phyloP scores from a whole-genome alignment of 2,797 vertebrate species.

The Natrix natrix region DNA sequence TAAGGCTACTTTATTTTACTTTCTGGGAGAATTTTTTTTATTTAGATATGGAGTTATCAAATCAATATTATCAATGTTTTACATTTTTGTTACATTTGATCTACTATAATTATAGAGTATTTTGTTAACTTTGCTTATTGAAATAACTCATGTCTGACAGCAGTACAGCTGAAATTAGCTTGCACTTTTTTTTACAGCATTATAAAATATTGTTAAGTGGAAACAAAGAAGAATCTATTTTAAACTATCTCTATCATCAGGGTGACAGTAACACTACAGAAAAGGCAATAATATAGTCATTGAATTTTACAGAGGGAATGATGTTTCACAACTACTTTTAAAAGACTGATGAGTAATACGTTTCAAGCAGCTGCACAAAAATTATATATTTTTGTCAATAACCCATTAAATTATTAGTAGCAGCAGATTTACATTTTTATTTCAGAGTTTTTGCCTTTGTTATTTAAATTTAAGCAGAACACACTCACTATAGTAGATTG shows the following conservation, averaged over 20 bases:
- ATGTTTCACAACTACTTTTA: conserved; percentile 19
- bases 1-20: not conserved
- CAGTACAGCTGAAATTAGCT: not conserved
- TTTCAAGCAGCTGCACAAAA: not conserved
- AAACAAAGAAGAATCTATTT: not conserved
- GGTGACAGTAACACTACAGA: not conserved
- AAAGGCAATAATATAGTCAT: conserved; percentile 18
- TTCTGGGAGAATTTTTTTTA: not conserved
- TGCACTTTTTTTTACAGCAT: not conserved
- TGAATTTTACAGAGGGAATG: conserved; percentile 1
- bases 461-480: not conserved
- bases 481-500: not conserved
- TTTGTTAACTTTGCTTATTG: not conserved
- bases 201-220: not conserved
- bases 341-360: conserved; percentile 16
- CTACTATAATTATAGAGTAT: not conserved
- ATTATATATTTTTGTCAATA: not conserved
- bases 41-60: not conserved
- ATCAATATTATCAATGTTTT: not conserved
- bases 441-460: conserved; percentile 7
- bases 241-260: not conserved
- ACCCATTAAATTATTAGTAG: conserved; percentile 10
- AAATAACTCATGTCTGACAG: not conserved
- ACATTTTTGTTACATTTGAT: not conserved
- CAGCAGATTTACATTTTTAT: conserved; percentile 10